Evolutionary conservation across 2,113 vertebrate genomes (phyloP), one percentile per base, ranked within the genome.

Genomic region (Noturus placidus): DNA sequence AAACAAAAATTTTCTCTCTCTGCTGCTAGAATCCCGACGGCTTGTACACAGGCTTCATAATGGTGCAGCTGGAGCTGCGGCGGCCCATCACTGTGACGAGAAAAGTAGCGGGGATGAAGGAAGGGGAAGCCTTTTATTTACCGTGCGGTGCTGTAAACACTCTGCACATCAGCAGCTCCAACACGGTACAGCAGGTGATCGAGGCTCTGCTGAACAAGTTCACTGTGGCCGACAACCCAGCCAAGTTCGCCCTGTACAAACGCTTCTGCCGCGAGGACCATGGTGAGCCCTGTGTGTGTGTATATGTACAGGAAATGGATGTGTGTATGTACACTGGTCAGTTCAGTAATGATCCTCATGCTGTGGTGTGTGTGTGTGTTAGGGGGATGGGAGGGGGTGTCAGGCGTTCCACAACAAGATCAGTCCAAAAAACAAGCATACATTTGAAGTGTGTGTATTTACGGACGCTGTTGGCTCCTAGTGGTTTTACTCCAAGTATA

Each of bases 161-260:
- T 0, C 96, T 99, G 20, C 98, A 99, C 89, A 96, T 99, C 95
- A 98, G 98, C 96, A 99, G 97, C 90, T 94, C 92, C 46, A 97
- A 98, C 91, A 99, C 97, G 0, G 97, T 97, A 0, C 95, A 91
- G 83, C 96, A 99, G 89, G 98, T 99, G 38, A 98, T 99, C 0
- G 95, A 97, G 90, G 98, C 98, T 86, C 93, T 99, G 94, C 96
- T 99, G 88, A 95, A 92, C 57, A 99, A 99, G 93, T 99, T 98
- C 92, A 95, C 96, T 0, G 96, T 99, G 65, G 95, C 96, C 0
- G 98, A 99, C 95, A 99, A 98, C 93, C 98, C 98, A 8, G 96
- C 97, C 0, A 99, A 99, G 93, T 99, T 98, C 91, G 98, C 97
- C 93, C 96, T 99, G 93, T 99, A 97, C 92, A 99, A 99, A 87